Evolutionary conservation across 2,113 vertebrate species (phyloP).

Genomic region (Jacana jacana): DNA sequence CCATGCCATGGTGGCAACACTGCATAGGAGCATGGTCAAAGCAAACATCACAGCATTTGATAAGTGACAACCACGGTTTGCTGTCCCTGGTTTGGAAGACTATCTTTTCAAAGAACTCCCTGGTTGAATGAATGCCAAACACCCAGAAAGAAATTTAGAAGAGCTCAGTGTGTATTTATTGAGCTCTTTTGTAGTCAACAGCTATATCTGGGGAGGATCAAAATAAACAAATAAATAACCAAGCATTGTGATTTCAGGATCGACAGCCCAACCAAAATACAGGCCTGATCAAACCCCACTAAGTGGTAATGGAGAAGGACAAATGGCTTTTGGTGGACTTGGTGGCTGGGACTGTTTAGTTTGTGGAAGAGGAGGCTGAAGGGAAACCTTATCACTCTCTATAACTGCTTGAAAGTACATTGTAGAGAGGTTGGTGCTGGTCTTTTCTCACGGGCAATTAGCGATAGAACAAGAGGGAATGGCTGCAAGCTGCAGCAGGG

Average conservation of each 20-base stretch:
- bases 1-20: not conserved
- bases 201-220: not conserved
- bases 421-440: no score
- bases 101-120: not conserved
- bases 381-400: no score
- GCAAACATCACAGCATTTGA: not conserved
- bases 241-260: not conserved
- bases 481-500: no score
- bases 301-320: not conserved
- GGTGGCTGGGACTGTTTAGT: no score
- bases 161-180: not conserved
- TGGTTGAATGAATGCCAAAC: not conserved
- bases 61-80: not conserved
- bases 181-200: not conserved
- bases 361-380: no score
- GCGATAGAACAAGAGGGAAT: no score
- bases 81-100: not conserved
- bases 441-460: no score
- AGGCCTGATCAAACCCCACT: not conserved
- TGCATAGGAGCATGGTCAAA: not conserved
- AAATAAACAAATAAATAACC: not conserved
- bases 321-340: not conserved
- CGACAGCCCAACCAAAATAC: not conserved
- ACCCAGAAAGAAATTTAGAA: not conserved
- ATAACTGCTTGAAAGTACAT: no score